Conservation (phyloP, 2,797 vertebrate genomes). For the Lacerta viridis region DNA sequence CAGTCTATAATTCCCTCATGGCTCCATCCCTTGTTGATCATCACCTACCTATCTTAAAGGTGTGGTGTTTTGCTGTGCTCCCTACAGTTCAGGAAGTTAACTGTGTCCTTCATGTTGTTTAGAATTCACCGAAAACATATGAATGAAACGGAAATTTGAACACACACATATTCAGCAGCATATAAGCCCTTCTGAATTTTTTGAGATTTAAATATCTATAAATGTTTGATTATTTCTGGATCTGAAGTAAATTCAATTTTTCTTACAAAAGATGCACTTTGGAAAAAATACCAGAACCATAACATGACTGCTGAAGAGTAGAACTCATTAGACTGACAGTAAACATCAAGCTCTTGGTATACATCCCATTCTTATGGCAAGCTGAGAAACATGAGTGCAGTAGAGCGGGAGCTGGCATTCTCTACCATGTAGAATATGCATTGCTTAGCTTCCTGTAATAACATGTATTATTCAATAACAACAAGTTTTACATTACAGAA, state of each 20-base stretch:
- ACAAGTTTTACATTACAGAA: not conserved
- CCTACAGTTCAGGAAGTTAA: not conserved
- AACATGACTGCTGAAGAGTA: not conserved
- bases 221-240: not conserved
- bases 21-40: not conserved
- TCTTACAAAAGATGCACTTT: not conserved
- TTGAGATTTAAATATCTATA: not conserved
- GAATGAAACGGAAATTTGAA: not conserved
- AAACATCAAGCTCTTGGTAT: not conserved
- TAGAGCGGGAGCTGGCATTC: not conserved
- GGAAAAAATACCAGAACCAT: not conserved
- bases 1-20: not conserved
- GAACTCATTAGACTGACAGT: not conserved
- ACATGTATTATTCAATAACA: constrained; percentile 4
- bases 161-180: not conserved
- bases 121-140: not conserved
- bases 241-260: not conserved
- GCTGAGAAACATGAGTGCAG: not conserved
- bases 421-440: not conserved
- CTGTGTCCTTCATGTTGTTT: not conserved
- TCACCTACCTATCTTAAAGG: not conserved
- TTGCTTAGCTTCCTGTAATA: not conserved
- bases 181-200: not conserved
- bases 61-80: not conserved
- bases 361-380: not conserved